These are phyloP conservation scores for Mus pahari DNA, from an alignment of 2,113 vertebrate species.

Conservation along the genomic window DNA sequence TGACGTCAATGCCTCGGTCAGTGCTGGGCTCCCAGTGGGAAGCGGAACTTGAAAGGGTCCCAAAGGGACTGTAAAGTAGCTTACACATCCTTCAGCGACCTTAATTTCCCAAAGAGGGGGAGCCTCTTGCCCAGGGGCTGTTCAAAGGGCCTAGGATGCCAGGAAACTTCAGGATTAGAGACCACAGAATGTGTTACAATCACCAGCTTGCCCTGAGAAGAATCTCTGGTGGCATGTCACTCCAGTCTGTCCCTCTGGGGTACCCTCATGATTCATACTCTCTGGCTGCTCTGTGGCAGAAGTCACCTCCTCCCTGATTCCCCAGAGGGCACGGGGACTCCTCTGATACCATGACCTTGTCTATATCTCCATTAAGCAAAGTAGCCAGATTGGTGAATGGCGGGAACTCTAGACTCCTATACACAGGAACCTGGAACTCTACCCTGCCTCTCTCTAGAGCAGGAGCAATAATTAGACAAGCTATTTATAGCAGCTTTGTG, in stretches of 20 bases:
- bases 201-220: not conserved
- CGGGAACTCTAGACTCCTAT: not conserved
- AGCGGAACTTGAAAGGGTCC: rapidly evolving
- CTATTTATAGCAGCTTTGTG: not conserved
- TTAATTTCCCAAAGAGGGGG: not conserved
- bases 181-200: not conserved
- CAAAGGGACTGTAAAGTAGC: not conserved
- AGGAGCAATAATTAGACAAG: not conserved
- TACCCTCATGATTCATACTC: not conserved
- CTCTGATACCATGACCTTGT: not conserved
- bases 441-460: not conserved
- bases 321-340: not conserved
- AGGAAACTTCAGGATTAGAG: not conserved
- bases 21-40: constrained; percentile 6
- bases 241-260: not conserved
- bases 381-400: not conserved
- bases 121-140: not conserved
- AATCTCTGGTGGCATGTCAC: not conserved
- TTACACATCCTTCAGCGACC: not conserved
- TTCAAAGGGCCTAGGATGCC: not conserved
- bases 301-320: not conserved
- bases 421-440: not conserved
- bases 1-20: constrained; percentile 76
- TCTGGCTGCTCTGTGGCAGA: not conserved
- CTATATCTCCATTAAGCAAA: not conserved